These are phyloP conservation scores for Thera britannica DNA, from an alignment of 2,888 invertebrate genomes.

Conservation along the genomic window DNA sequence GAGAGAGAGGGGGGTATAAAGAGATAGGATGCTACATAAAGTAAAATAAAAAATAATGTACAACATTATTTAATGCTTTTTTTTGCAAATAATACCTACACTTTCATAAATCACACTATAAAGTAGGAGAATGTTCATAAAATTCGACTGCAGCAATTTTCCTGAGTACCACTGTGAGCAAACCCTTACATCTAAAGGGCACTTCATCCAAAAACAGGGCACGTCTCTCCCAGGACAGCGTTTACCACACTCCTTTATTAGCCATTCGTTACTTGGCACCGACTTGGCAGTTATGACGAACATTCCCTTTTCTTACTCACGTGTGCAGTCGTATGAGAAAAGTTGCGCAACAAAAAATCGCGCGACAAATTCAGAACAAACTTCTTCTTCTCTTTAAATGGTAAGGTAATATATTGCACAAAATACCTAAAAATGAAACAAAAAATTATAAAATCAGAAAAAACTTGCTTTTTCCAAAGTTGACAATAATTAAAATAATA, in stretches of 20 bases:
- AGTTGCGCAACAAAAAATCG: not conserved
- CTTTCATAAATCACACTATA: not conserved
- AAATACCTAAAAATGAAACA: no score
- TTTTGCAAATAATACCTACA: not conserved
- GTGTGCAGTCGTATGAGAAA: not conserved
- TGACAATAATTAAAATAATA: no score
- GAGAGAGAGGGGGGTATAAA: no score
- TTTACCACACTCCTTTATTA: constrained; percentile 34
- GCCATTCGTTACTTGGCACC: constrained; percentile 18
- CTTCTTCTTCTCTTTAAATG: no score
- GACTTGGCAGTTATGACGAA: not conserved
- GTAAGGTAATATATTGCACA: no score
- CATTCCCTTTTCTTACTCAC: not conserved
- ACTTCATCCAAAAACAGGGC: constrained; percentile 29
- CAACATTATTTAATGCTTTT: no score
- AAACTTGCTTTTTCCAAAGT: no score
- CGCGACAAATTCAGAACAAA: no score
- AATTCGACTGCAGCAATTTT: not conserved
- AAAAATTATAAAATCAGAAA: no score
- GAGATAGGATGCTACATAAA: no score
- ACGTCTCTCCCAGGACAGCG: constrained; percentile 32
- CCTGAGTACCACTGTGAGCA: constrained; percentile 4
- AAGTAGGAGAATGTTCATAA: not conserved
- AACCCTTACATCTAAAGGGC: constrained; percentile 20
- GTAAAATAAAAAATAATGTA: no score